phyloP scores from a whole-genome alignment of 2,113 vertebrate species.

The Astur gentilis region DNA sequence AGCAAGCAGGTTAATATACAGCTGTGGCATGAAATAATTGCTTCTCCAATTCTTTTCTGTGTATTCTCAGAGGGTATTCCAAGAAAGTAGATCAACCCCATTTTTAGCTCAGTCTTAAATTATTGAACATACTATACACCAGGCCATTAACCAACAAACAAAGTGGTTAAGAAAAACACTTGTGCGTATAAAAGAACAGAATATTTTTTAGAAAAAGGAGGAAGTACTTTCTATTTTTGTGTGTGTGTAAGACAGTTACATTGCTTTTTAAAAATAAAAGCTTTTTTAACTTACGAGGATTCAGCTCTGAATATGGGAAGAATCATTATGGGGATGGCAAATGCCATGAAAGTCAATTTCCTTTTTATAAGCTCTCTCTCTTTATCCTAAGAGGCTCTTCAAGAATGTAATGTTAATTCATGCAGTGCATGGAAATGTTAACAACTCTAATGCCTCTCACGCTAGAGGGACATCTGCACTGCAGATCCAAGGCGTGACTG shows the following conservation, averaged over 20 bases:
- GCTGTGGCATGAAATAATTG: constrained; percentile 34
- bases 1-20: constrained; percentile 28
- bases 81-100: constrained; percentile 48
- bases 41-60: constrained; percentile 15
- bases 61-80: constrained; percentile 28
- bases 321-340: background rate
- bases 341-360: background rate
- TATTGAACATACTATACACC: constrained; percentile 35
- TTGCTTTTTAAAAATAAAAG: background rate
- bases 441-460: background rate
- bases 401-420: background rate
- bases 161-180: constrained; percentile 33
- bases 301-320: background rate
- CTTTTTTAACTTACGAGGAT: background rate
- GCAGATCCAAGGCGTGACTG: background rate
- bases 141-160: constrained; percentile 41
- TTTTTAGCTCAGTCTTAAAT: constrained; percentile 66
- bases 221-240: background rate
- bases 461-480: background rate
- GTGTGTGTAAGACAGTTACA: background rate
- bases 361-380: background rate
- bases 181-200: background rate
- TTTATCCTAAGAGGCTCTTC: background rate
- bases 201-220: background rate
- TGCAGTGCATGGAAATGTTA: background rate